Evolutionary conservation across 2,888 invertebrate genomes (phyloP).

Genomic region (Callosobruchus maculatus): DNA sequence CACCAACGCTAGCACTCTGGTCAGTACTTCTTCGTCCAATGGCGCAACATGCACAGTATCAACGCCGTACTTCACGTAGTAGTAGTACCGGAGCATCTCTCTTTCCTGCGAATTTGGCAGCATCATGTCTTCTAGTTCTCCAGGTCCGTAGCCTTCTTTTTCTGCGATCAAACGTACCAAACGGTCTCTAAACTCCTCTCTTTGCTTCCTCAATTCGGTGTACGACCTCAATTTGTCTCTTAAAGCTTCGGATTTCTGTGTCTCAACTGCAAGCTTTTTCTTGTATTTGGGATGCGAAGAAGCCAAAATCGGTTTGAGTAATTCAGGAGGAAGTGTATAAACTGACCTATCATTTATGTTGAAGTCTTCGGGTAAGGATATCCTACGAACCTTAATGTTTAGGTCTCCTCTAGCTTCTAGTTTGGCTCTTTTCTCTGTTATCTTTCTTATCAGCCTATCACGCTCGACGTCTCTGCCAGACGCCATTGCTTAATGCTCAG

Average conservation of each 20-base stretch:
- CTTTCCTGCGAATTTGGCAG: constrained; percentile 63
- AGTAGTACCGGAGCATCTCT: constrained; percentile 77
- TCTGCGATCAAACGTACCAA: constrained; percentile 72
- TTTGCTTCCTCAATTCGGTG: constrained; percentile 65
- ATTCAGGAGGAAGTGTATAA: constrained; percentile 62
- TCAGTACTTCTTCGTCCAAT: constrained; percentile 69
- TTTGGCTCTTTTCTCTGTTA: constrained; percentile 43
- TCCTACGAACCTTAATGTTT: constrained; percentile 55
- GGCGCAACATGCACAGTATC: constrained; percentile 87
- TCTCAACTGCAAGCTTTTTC: constrained; percentile 42
- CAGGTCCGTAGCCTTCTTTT: constrained; percentile 53
- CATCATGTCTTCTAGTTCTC: constrained; percentile 51
- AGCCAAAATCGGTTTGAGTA: constrained; percentile 46
- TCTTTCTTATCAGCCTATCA: constrained; percentile 50
- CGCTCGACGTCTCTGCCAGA: constrained; percentile 39
- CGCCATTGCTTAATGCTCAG: too few species aligned
- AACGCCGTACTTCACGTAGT: constrained; percentile 86
- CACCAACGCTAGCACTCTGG: constrained; percentile 62
- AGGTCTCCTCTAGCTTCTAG: constrained; percentile 51
- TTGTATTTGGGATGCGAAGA: constrained; percentile 42
- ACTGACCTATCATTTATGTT: constrained; percentile 56
- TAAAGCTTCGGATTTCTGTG: constrained; percentile 47
- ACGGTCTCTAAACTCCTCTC: constrained; percentile 79
- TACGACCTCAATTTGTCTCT: constrained; percentile 56
- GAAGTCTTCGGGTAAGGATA: constrained; percentile 56